Evolutionary conservation across 2,888 invertebrate species (phyloP).

Genomic region (Conops quadrifasciatus): DNA sequence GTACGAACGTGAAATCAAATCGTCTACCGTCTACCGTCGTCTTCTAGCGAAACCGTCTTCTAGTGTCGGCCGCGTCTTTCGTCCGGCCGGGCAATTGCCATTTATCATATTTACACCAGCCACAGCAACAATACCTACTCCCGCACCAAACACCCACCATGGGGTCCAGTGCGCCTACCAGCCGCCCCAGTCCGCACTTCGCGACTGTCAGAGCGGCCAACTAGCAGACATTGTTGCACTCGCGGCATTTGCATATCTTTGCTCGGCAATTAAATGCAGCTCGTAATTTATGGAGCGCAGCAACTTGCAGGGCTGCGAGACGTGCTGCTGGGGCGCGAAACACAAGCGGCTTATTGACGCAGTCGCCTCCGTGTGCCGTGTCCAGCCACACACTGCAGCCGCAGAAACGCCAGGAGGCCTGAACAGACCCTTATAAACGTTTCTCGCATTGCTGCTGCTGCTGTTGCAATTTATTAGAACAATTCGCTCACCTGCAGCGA

Average conservation of each 20-base stretch:
- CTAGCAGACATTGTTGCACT: slow-evolving; percentile 31
- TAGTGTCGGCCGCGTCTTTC: too few species aligned
- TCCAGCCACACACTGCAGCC: not conserved
- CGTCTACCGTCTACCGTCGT: not conserved
- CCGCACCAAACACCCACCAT: slow-evolving; percentile 35
- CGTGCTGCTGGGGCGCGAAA: not conserved
- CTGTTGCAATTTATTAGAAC: slow-evolving; percentile 31
- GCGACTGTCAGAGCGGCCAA: slow-evolving; percentile 11
- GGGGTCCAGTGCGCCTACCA: slow-evolving; percentile 18
- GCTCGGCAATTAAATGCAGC: slow-evolving; percentile 26
- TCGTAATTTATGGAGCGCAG: slow-evolving; percentile 11
- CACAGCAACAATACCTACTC: slow-evolving; percentile 17
- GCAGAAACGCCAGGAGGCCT: not conserved
- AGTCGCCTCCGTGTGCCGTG: slow-evolving; percentile 4
- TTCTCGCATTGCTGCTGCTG: not conserved
- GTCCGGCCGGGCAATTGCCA: slow-evolving; percentile 31
- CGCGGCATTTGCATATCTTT: slow-evolving; percentile 33
- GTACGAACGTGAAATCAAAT: slow-evolving; percentile 7
- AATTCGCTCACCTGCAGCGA: slow-evolving; percentile 34
- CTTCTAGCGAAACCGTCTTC: too few species aligned
- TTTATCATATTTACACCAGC: slow-evolving; percentile 46
- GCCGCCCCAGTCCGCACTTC: not conserved
- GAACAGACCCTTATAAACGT: slow-evolving; percentile 17
- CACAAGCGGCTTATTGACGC: not conserved
- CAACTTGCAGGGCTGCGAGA: slow-evolving; percentile 8